These are phyloP conservation scores for Trachymyrmex cornetzi DNA, from an alignment of 1,140 invertebrate genomes.

Conservation along the genomic window DNA sequence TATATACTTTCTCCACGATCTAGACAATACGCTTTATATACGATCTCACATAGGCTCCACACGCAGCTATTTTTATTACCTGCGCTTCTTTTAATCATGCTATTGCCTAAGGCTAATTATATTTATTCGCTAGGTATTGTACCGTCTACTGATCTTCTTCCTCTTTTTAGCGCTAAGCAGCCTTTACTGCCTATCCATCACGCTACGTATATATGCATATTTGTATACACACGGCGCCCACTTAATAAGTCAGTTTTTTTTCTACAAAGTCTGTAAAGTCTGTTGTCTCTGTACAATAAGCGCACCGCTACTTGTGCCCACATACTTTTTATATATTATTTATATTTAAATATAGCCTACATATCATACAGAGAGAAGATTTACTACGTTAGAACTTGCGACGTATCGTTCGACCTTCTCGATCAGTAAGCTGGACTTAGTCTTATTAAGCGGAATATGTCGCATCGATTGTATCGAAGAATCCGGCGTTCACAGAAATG, in stretches of 20 bases:
- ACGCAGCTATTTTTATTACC: conserved; percentile 55
- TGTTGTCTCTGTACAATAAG: conserved; percentile 63
- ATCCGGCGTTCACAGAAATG: conserved; percentile 3
- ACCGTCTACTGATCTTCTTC: conserved; percentile 38
- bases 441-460: conserved; percentile 24
- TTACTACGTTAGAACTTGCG: conserved; percentile 22
- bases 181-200: conserved; percentile 46
- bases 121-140: conserved; percentile 53
- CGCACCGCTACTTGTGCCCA: conserved; percentile 22
- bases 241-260: background rate
- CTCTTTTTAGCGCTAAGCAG: conserved; percentile 30
- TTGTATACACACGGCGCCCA: conserved; percentile 1
- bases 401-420: conserved; percentile 29
- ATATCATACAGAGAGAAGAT: conserved; percentile 31
- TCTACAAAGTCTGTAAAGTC: conserved; percentile 30
- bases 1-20: conserved; percentile 38
- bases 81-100: conserved; percentile 42
- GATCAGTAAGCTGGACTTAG: conserved; percentile 29
- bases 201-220: conserved; percentile 50
- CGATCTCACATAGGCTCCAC: conserved; percentile 54
- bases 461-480: conserved; percentile 20
- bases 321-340: conserved; percentile 25
- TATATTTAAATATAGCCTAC: conserved; percentile 28
- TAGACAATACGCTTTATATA: conserved; percentile 55
- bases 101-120: conserved; percentile 57